Evolutionary conservation across 1,140 invertebrate species (phyloP).

Genomic region (Yoshiicerus persimilis): DNA sequence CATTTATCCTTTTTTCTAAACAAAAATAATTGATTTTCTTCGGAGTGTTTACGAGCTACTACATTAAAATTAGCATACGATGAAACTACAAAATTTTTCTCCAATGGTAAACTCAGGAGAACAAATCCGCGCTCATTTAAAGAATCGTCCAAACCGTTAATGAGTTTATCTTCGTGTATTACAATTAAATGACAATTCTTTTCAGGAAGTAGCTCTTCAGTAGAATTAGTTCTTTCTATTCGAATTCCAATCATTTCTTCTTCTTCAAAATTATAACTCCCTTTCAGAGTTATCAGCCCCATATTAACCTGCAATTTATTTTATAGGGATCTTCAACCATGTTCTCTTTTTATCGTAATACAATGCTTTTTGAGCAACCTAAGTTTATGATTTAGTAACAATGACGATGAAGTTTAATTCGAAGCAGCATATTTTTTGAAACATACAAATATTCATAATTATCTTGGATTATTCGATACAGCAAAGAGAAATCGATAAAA

Average conservation of each 20-base stretch:
- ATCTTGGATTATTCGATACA: too few relatives aligned
- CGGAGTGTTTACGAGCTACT: constrained; percentile 37
- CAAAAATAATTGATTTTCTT: constrained; percentile 39
- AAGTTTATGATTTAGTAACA: too few relatives aligned
- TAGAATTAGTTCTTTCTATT: constrained; percentile 21
- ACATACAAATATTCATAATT: too few relatives aligned
- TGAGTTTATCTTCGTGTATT: constrained; percentile 24
- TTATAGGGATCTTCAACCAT: not conserved
- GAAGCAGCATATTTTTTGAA: too few relatives aligned
- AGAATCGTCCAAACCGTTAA: not conserved
- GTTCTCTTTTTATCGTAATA: too few relatives aligned
- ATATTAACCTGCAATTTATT: constrained; percentile 23
- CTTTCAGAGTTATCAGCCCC: constrained; percentile 35
- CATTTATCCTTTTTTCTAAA: constrained; percentile 49
- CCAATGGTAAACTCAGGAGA: not conserved
- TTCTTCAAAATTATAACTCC: constrained; percentile 3
- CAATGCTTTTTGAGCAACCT: too few relatives aligned
- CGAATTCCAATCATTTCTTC: constrained; percentile 24
- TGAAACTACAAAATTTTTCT: not conserved
- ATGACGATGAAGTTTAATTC: too few relatives aligned
- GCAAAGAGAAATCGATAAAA: too few relatives aligned
- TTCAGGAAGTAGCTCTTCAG: constrained; percentile 26
- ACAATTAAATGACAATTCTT: constrained; percentile 34
- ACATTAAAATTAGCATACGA: constrained; percentile 5
- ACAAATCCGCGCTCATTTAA: constrained; percentile 31